Conservation (phyloP, 2,797 vertebrate genomes). For the Macrochelys suwanniensis region DNA sequence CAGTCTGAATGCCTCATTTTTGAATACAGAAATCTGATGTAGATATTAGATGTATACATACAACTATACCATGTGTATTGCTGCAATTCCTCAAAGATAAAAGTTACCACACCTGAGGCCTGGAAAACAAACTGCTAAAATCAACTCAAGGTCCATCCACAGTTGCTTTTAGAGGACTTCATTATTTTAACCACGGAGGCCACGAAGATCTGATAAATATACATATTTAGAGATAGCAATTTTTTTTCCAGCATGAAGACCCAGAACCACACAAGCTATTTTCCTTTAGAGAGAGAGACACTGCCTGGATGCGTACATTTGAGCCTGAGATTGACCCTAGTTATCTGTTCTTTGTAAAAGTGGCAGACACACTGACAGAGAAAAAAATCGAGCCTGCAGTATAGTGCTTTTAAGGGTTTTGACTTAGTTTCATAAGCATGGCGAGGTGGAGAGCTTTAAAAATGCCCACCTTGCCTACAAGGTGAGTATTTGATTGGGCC, state of each 20-base stretch:
- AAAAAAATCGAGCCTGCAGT: background rate
- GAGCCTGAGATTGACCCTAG: background rate
- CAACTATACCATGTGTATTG: background rate
- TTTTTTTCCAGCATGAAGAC: background rate
- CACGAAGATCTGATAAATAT: background rate
- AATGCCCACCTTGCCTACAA: background rate
- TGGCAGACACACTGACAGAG: background rate
- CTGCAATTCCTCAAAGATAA: background rate
- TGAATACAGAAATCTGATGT: background rate
- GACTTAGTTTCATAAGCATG: background rate
- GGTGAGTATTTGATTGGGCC: background rate
- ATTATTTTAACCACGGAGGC: background rate
- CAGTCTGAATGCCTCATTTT: rapidly evolving
- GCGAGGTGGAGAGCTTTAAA: background rate
- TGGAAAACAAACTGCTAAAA: background rate
- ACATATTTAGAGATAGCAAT: background rate
- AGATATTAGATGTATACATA: rapidly evolving
- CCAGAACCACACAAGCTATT: background rate
- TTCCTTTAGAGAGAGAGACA: background rate
- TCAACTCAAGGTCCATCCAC: background rate
- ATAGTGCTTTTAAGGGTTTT: background rate
- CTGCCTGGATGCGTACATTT: rapidly evolving
- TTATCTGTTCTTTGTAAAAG: background rate
- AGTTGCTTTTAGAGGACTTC: background rate
- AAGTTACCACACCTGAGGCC: background rate